Evolutionary conservation across 1,140 invertebrate species (phyloP), one percentile per base, ranked within the genome.

Genomic region (Globodera rostochiensis): DNA sequence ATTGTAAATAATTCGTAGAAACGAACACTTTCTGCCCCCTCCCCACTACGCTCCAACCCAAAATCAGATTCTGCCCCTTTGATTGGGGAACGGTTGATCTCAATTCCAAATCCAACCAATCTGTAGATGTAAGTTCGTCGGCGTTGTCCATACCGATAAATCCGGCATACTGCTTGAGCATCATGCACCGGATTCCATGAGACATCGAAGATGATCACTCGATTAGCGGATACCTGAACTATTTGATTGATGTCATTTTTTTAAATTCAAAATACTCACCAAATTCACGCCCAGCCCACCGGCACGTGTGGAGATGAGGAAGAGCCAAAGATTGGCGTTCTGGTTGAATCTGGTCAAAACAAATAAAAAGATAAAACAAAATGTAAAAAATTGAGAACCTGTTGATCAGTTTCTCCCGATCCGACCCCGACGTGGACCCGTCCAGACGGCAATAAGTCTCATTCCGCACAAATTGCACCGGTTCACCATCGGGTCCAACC

Each of bases 261-360:
- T 25, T 8, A 73, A 89, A 66, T 69, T 67, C 36, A 9, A 21
- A 87, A 73, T 13, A 79, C 66, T 76, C 15, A 70, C 96, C 36
- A 99, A 92, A 92, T 99, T 99, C 73, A 99, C 98, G 6, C 97
- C 97, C 19, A 99, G 91, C 45, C 95, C 98, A 19, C 97, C 97
- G 76, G 97, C 97, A 88, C 95, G 93, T 0, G 96, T 99, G 1
- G 96, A 98, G n/a, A 99, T 95, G 67, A 98, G 92, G 90, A 98
- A 99, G 50, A 98, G 90, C 90, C 94, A 93, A 64, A 96, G 93
- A 83, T 94, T 93, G n/a, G 93, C 92, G 91, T 87, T 85, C 3
- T 95, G 95, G 91, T 99, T 99, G 88, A 98, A 99, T 90, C 96
- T 64, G 57, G 1, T 19, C 13, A 64, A 15, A 64, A 64, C 5